Percentiles rank a stretch among this genome's conserved stretches.
Conservation (phyloP, 2,888 invertebrate species). For the Lasioglossum morio region DNA sequence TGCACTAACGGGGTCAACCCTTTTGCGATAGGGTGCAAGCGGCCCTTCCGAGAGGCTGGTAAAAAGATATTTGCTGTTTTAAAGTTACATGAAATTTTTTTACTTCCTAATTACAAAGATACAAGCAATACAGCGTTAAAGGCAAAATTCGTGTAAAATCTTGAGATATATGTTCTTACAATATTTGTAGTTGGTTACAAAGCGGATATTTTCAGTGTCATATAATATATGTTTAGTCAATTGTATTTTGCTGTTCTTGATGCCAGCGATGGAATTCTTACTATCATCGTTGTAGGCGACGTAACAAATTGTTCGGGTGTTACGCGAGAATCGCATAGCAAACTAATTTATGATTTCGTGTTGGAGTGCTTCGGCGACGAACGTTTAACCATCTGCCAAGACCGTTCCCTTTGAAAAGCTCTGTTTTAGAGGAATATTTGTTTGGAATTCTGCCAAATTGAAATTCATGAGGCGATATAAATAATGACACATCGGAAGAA, state of each 20-base stretch:
- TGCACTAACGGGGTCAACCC: not conserved
- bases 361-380: not conserved
- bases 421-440: not conserved
- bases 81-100: too few relatives aligned
- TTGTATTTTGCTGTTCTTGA: too few relatives aligned
- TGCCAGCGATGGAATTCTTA: too few relatives aligned
- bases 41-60: too few relatives aligned
- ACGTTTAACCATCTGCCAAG: slow-evolving; percentile 1
- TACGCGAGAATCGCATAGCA: not conserved
- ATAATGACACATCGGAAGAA: not conserved
- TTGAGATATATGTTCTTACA: not conserved
- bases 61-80: not conserved
- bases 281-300: too few relatives aligned
- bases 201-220: not conserved
- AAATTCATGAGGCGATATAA: not conserved
- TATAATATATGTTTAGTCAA: too few relatives aligned
- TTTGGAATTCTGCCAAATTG: not conserved
- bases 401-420: not conserved
- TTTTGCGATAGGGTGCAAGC: not conserved
- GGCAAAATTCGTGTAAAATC: too few relatives aligned
- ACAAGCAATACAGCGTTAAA: too few relatives aligned
- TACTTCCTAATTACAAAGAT: too few relatives aligned
- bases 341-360: not conserved
- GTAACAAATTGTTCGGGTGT: not conserved
- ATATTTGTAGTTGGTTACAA: not conserved